Base-by-base conservation (phyloP, 2,888 invertebrate genomes). In the Charanyca ferruginea region DNA sequence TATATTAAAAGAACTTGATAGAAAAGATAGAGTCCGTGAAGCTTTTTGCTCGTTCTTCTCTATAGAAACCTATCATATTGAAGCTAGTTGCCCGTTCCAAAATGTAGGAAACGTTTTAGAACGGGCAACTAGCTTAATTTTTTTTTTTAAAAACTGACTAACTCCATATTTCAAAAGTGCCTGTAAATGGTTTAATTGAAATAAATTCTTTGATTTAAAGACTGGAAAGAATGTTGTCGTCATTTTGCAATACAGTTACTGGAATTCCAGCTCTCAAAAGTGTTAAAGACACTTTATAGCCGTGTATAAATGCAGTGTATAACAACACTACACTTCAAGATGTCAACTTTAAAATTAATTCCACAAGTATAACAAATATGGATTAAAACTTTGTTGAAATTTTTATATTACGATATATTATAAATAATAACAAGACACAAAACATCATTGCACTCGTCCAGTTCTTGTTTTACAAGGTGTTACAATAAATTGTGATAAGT, bases 331-430 rank as follows among this genome's bases (percentile, higher is more conserved):
- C 61, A 44, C 55, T 66, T 67, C 35, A 79, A 77, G 45, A 44
- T 22, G 51, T 22, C 48, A 32, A 49, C 35, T 51, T 42, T 47
- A 22, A 59, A 44, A 53, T 44, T 3, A 62, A 54, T 66, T 54
- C 58, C 55, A 68, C 54, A 73, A 62, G 68, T 67, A 60, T 59
- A 71, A 76, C 79, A 76, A 38, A 32, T 61, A 66, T 60, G 77
- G 76, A 77, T 81, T 73, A 75, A 74, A 76, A 87, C 85, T 88
- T 90, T 89, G 88, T 86, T 89, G 83, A 66, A 58, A 78, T 79
- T 78, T 79, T 78, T 70, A 78, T 73, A 80, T 83, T 82, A 74
- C 54, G 76, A 73, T 79, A 84, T 74, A 78, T 83, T 32, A n/a
- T n/a, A 28, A 84, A 25, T 48, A 28, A 42, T 74, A 83, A 85